These are phyloP conservation scores for Tetrapedia diversipes DNA, from an alignment of 2,888 invertebrate species.

Conservation along the genomic window DNA sequence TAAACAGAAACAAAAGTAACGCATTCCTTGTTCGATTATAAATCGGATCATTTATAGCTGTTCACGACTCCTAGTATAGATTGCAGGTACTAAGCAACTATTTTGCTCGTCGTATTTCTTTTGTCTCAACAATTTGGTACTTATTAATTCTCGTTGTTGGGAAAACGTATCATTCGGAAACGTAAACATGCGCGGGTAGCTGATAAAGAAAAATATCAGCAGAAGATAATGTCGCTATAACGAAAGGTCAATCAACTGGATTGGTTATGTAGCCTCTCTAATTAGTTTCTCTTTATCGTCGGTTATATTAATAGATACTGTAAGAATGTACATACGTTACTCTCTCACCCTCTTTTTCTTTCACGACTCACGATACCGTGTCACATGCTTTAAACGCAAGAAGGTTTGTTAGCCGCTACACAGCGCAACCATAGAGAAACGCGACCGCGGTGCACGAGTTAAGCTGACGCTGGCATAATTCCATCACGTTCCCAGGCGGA, in stretches of 20 bases:
- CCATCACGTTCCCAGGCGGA: slow-evolving; percentile 41
- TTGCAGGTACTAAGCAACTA: too few species aligned
- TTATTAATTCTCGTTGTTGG: too few species aligned
- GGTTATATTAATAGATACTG: slow-evolving; percentile 59
- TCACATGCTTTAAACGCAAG: slow-evolving; percentile 63
- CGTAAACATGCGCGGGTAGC: too few species aligned
- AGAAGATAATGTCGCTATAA: too few species aligned
- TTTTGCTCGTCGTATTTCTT: too few species aligned
- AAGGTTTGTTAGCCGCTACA: slow-evolving; percentile 36
- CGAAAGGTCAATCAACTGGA: not conserved
- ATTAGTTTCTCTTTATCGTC: slow-evolving; percentile 50
- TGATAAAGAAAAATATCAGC: too few species aligned
- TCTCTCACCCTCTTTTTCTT: too few species aligned
- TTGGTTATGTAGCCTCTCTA: slow-evolving; percentile 8
- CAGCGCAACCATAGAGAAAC: slow-evolving; percentile 18
- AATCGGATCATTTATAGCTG: too few species aligned
- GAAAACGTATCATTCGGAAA: too few species aligned
- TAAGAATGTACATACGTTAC: slow-evolving; percentile 57
- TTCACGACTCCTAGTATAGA: too few species aligned
- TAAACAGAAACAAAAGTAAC: not conserved
- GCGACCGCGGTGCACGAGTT: slow-evolving; percentile 23
- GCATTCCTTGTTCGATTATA: too few species aligned
- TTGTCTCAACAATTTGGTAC: too few species aligned
- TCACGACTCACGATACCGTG: slow-evolving; percentile 51
- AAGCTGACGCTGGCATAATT: slow-evolving; percentile 39